Conservation (phyloP, 2,888 invertebrate species). For the Melinaea menophilus region DNA sequence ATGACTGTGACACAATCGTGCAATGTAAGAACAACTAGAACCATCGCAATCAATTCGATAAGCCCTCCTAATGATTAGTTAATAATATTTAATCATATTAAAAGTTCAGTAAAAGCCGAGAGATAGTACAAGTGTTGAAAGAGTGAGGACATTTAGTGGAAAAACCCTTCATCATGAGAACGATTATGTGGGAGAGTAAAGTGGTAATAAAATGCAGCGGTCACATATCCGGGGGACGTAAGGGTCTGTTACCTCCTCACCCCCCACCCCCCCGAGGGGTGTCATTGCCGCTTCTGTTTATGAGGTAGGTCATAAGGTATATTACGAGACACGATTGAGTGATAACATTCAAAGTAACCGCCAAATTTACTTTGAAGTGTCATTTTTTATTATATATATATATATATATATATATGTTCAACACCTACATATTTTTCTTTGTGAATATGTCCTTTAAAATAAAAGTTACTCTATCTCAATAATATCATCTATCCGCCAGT, state of each 20-base stretch:
- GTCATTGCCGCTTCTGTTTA: slow-evolving; percentile 77
- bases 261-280: slow-evolving; percentile 64
- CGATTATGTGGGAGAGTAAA: slow-evolving; percentile 77
- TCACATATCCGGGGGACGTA: slow-evolving; percentile 74
- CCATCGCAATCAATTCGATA: too few species aligned
- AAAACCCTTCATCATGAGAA: slow-evolving; percentile 74
- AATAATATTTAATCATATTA: too few species aligned
- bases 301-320: slow-evolving; percentile 75
- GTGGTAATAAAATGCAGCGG: slow-evolving; percentile 79
- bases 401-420: neutral
- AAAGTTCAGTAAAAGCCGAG: too few species aligned
- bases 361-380: slow-evolving; percentile 57
- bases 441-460: too few species aligned
- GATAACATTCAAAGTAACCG: slow-evolving; percentile 63
- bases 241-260: slow-evolving; percentile 70
- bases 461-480: too few species aligned
- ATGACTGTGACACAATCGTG: neutral
- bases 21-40: too few species aligned
- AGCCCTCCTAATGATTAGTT: too few species aligned
- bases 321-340: slow-evolving; percentile 75
- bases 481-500: too few species aligned
- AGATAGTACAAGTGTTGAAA: too few species aligned
- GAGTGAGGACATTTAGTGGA: slow-evolving; percentile 57
- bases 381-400: slow-evolving; percentile 44
- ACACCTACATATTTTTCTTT: too few species aligned